Percentiles rank a stretch among this genome's conserved stretches.
Conservation (phyloP, 2,888 invertebrate genomes). For the Ophioninae sp. region DNA sequence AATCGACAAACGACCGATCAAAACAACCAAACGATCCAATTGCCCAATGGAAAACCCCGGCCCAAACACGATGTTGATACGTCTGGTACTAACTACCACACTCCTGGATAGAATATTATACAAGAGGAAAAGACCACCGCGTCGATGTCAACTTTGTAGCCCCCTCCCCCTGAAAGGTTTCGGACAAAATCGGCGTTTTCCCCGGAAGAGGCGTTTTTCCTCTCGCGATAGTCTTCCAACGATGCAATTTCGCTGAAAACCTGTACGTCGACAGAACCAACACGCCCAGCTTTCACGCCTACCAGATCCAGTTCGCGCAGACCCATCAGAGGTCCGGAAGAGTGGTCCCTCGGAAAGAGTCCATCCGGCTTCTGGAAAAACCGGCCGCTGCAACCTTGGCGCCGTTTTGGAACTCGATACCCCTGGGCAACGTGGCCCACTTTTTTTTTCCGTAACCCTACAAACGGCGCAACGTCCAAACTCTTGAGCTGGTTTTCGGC, state of each 20-base stretch:
- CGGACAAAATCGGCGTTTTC: constrained; percentile 34
- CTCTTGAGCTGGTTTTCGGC: constrained; percentile 21
- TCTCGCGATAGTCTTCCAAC: constrained; percentile 40
- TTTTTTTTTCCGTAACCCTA: constrained; percentile 71
- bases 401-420: constrained; percentile 73
- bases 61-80: no score
- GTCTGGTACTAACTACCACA: constrained; percentile 58
- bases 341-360: constrained; percentile 67
- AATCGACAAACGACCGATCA: no score
- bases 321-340: constrained; percentile 58
- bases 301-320: constrained; percentile 62
- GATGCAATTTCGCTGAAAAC: constrained; percentile 55
- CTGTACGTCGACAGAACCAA: constrained; percentile 55
- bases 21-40: no score
- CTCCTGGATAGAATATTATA: constrained; percentile 61
- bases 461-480: constrained; percentile 73
- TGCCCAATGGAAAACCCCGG: no score
- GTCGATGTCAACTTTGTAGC: neutral
- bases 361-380: constrained; percentile 69
- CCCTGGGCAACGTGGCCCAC: constrained; percentile 74
- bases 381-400: constrained; percentile 65
- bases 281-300: neutral
- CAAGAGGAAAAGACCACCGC: constrained; percentile 49
- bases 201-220: constrained; percentile 51
- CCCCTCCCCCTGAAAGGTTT: neutral